Evolutionary conservation across 1,140 invertebrate species (phyloP).

Genomic region (Pachyrhynchus sulphureomaculatus): DNA sequence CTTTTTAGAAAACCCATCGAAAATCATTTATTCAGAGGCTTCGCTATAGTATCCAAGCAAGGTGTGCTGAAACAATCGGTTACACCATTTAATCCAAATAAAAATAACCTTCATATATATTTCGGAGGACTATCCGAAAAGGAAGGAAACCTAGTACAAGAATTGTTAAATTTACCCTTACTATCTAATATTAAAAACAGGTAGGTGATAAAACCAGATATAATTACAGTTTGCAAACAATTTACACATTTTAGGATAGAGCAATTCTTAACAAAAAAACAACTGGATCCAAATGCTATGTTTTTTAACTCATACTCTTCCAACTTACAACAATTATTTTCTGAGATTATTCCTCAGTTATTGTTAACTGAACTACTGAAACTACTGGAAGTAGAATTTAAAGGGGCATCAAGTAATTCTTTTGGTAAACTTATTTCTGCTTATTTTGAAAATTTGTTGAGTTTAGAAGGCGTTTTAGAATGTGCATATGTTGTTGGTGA

Average conservation of each 20-base stretch:
- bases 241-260: not conserved
- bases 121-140: constrained; percentile 92
- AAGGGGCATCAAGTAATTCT: constrained; percentile 82
- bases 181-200: constrained; percentile 73
- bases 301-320: constrained; percentile 29
- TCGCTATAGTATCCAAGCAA: constrained; percentile 55
- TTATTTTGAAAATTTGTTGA: constrained; percentile 81
- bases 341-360: constrained; percentile 67
- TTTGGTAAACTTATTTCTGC: constrained; percentile 78
- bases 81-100: constrained; percentile 58
- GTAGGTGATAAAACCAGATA: constrained; percentile 43
- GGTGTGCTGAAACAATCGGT: constrained; percentile 58
- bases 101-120: constrained; percentile 77
- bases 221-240: not conserved
- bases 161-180: constrained; percentile 63
- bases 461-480: constrained; percentile 73
- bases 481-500: constrained; percentile 2
- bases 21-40: constrained; percentile 62
- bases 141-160: constrained; percentile 73
- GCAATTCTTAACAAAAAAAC: constrained; percentile 14
- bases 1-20: constrained; percentile 56
- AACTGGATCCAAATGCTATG: too few relatives aligned
- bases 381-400: constrained; percentile 65
- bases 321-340: not conserved
- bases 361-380: constrained; percentile 73